Conservation (phyloP, 1,140 invertebrate species). For the Geopemphigus sp. region DNA sequence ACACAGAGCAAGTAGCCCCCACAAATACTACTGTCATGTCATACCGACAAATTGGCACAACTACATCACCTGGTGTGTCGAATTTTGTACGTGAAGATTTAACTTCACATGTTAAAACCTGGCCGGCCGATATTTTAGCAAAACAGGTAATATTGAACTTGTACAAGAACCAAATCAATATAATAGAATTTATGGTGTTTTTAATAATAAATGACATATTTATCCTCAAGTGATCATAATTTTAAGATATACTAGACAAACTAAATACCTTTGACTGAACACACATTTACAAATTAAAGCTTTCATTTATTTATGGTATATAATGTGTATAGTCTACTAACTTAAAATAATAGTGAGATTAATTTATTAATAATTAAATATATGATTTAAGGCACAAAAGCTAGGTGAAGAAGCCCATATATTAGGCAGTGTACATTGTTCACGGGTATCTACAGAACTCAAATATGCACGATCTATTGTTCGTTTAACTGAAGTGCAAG, state of each 20-base stretch:
- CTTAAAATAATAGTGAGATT: too few species aligned
- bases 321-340: too few species aligned
- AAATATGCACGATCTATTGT: constrained; percentile 93
- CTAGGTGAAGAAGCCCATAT: constrained; percentile 80
- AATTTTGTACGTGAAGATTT: constrained; percentile 90
- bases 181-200: too few species aligned
- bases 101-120: constrained; percentile 85
- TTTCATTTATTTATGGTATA: too few species aligned
- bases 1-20: constrained; percentile 32
- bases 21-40: constrained; percentile 43
- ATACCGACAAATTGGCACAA: constrained; percentile 61
- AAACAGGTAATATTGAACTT: constrained; percentile 71
- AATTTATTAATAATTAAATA: constrained; percentile 21
- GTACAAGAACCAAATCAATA: neutral
- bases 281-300: too few species aligned
- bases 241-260: too few species aligned
- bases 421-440: constrained; percentile 82
- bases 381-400: constrained; percentile 69
- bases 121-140: constrained; percentile 88
- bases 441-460: constrained; percentile 89
- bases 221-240: too few species aligned
- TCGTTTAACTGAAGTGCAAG: constrained; percentile 92
- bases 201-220: too few species aligned
- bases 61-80: constrained; percentile 79
- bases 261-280: too few species aligned